Conservation (phyloP, 1,140 invertebrate species). For the Formica selysi region DNA sequence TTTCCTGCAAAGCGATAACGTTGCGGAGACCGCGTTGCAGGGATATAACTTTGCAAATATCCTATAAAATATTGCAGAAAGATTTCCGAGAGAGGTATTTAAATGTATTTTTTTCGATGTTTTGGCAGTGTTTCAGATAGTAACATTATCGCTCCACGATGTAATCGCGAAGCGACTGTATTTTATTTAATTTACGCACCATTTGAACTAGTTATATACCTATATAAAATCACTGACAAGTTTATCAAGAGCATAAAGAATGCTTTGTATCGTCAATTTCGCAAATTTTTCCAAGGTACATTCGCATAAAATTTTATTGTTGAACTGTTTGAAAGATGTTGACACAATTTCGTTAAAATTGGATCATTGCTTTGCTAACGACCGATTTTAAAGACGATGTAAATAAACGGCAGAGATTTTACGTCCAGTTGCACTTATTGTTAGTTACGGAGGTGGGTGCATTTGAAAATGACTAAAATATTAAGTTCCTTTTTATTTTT, state of each 20-base stretch:
- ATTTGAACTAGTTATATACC: not conserved
- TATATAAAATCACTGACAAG: not conserved
- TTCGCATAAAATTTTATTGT: not conserved
- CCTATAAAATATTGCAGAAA: constrained; percentile 20
- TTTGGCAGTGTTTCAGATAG: constrained; percentile 22
- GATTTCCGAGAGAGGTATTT: constrained; percentile 8
- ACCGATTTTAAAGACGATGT: not conserved
- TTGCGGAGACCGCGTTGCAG: not conserved
- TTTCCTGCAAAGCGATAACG: not conserved
- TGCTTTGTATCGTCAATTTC: not conserved
- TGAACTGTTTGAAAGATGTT: not conserved
- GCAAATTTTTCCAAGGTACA: not conserved
- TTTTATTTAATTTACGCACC: not conserved
- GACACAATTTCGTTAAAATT: not conserved
- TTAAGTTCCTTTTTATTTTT: too few species aligned
- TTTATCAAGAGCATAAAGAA: constrained; percentile 9
- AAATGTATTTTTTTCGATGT: not conserved
- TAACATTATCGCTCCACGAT: constrained; percentile 1
- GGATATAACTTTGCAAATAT: constrained; percentile 21
- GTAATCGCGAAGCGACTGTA: constrained; percentile 4
- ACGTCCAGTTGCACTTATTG: not conserved
- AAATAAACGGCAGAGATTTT: not conserved
- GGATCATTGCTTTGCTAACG: not conserved
- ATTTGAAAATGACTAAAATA: too few species aligned
- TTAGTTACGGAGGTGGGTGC: not conserved